A percentile compares a stretch with the other conserved stretches of the same genome.
Conservation (phyloP, 1,140 invertebrate species). For the Bacillus rossius region DNA sequence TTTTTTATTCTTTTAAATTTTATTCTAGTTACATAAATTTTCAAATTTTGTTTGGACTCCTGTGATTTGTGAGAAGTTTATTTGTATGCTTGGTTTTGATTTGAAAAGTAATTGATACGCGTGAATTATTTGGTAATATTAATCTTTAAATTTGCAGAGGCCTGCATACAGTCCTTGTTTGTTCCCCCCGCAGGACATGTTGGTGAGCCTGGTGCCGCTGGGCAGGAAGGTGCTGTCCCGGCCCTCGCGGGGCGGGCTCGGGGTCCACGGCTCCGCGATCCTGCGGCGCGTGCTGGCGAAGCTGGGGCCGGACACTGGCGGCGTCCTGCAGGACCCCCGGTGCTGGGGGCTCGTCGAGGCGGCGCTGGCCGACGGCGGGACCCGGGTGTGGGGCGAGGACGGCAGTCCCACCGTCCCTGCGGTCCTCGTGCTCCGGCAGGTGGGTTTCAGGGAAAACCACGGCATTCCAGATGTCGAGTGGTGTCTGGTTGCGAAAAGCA, state of each 20-base stretch:
- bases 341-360: slow-evolving; percentile 2
- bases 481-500: too few relatives aligned
- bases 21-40: too few relatives aligned
- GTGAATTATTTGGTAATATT: too few relatives aligned
- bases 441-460: not conserved
- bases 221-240: not conserved
- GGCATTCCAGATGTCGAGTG: too few relatives aligned
- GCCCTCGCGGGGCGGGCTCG: not conserved
- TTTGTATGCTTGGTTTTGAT: too few relatives aligned
- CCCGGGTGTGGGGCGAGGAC: not conserved
- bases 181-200: not conserved
- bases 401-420: slow-evolving; percentile 1
- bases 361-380: not conserved
- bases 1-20: too few relatives aligned
- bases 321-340: not conserved
- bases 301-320: not conserved
- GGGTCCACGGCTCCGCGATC: not conserved
- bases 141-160: too few relatives aligned
- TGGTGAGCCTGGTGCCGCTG: not conserved
- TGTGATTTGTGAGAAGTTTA: too few relatives aligned
- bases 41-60: too few relatives aligned
- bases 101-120: too few relatives aligned
- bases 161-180: too few relatives aligned
- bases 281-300: not conserved
- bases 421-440: slow-evolving; percentile 1